Evolutionary conservation across 2,888 invertebrate genomes (phyloP), one percentile per base, ranked within the genome.

Genomic region (Phyllotreta cruciferae): DNA sequence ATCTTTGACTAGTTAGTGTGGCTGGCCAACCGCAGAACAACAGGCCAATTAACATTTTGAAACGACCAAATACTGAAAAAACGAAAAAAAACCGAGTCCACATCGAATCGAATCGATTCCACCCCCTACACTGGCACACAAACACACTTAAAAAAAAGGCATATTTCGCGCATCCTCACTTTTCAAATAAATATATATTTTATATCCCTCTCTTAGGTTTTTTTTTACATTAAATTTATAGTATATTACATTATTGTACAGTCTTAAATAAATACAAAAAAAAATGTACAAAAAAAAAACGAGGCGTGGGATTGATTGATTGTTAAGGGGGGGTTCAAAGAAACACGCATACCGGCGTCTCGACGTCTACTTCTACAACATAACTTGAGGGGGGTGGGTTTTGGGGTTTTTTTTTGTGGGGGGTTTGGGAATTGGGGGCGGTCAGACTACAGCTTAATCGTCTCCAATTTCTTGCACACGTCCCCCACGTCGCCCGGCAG

Each of bases 401-500:
- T 24, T 24, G 52, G 52, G 37, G 41, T n/a, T n/a, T n/a, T n/a
- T n/a, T n/a, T n/a, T n/a, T n/a, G n/a, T 35, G 41, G 49, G 50
- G 45, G 49, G 41, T 49, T n/a, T n/a, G n/a, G n/a, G n/a, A n/a
- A n/a, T n/a, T 52, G 14, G 41, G 9, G 52, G 52, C 52, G 52
- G 38, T 52, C 37, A 36, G n/a, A 14, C 64, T 67, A 70, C 63
- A 70, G 57, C 66, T 81, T 80, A 66, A 81, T 75, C 54, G 76
- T 73, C 62, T 81, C 80, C 63, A 81, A 65, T 70, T 80, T 80
- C 73, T 77, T 78, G 67, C 78, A 77, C n/a, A 74, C 67, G 42
- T 75, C 74, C 6, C 71, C 66, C 56, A 73, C 75, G 50, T 73
- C 72, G 10, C 69, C 64, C 7, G 78, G 77, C 41, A 79, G 69